phyloP scores from a whole-genome alignment of 2,113 vertebrate species.

The Cynocephalus volans region DNA sequence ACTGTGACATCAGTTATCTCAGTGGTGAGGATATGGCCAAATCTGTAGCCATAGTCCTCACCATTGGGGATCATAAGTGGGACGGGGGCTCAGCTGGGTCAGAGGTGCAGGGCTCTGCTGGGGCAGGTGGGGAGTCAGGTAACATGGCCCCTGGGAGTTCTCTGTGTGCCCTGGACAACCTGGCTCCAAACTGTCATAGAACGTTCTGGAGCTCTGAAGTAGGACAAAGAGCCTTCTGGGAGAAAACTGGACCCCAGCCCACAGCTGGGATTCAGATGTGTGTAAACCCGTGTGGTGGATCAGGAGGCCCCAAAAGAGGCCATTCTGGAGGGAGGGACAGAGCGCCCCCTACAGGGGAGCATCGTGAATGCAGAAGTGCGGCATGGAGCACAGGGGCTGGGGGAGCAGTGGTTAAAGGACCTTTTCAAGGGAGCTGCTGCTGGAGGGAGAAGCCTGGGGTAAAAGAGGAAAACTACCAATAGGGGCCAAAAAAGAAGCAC shows the following conservation, averaged over 20 bases:
- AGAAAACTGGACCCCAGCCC: not conserved
- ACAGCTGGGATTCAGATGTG: not conserved
- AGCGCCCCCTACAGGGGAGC: not conserved
- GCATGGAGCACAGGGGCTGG: not conserved
- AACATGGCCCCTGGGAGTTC: not conserved
- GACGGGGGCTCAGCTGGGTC: not conserved
- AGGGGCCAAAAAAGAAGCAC: not conserved
- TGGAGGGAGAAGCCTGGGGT: not conserved
- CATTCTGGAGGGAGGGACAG: not conserved
- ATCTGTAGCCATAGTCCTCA: not conserved
- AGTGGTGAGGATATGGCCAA: not conserved
- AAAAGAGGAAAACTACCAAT: not conserved
- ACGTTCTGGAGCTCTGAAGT: not conserved
- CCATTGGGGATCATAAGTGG: fast-evolving
- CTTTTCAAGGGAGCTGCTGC: not conserved
- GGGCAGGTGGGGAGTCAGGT: not conserved
- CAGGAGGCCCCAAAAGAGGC: not conserved
- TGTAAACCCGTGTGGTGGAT: not conserved
- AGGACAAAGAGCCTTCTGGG: not conserved
- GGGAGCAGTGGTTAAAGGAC: not conserved
- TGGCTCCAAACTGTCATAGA: not conserved
- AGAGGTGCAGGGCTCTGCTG: not conserved
- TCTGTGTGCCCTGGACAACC: not conserved
- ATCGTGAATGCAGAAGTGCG: not conserved
- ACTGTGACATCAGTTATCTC: not conserved